Conservation (phyloP, 2,888 invertebrate species). For the Zaprionus lineosus region DNA sequence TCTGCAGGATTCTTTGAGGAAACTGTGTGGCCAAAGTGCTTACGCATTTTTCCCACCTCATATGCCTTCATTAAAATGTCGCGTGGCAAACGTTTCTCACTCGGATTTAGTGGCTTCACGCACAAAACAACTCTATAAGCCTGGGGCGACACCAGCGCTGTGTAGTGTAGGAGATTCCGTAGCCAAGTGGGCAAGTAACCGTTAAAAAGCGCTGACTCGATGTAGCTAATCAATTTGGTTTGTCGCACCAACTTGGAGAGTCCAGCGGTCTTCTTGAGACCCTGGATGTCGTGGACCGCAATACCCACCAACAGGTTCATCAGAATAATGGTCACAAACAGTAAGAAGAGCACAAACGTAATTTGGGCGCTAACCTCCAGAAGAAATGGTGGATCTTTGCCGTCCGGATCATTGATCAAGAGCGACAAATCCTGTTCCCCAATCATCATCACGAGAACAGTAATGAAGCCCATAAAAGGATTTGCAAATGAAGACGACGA, state of each 20-base stretch:
- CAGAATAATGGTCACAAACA: conserved; percentile 92
- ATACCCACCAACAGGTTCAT: conserved; percentile 94
- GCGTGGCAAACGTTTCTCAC: conserved; percentile 90
- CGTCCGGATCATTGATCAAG: conserved; percentile 89
- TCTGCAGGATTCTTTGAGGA: conserved; percentile 87
- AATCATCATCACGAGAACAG: conserved; percentile 94
- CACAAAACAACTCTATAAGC: conserved; percentile 91
- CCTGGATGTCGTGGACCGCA: conserved; percentile 94
- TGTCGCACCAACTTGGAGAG: conserved; percentile 92
- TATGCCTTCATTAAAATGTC: conserved; percentile 92
- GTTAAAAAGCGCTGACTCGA: conserved; percentile 91
- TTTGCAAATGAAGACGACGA: conserved; percentile 91
- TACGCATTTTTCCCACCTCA: conserved; percentile 90
- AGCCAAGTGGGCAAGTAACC: conserved; percentile 90
- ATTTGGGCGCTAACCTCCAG: conserved; percentile 92
- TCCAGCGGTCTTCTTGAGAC: conserved; percentile 92
- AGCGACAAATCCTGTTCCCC: conserved; percentile 92
- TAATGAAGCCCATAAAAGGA: conserved; percentile 92
- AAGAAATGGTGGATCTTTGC: conserved; percentile 89
- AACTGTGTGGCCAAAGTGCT: conserved; percentile 87
- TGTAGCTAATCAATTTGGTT: conserved; percentile 93
- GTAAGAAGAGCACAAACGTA: conserved; percentile 90
- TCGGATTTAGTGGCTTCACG: conserved; percentile 92
- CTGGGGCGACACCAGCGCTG: conserved; percentile 91
- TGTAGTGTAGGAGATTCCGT: conserved; percentile 89